Evolutionary conservation across 2,797 vertebrate genomes (phyloP).

Genomic region (Loriculus beryllinus): DNA sequence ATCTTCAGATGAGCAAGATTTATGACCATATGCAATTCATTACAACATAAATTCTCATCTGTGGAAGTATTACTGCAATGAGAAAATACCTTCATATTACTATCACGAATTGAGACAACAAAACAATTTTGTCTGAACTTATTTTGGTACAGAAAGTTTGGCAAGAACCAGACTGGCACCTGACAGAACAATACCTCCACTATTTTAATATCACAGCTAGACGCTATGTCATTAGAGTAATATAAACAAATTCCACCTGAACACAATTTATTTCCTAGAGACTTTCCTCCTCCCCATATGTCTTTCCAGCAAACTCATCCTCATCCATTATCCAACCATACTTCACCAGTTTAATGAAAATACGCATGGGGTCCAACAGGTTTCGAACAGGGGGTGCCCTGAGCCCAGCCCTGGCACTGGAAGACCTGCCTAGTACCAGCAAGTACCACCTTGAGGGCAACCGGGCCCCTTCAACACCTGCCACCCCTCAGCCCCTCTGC

Average conservation of each 20-base stretch:
- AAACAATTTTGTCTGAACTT: background rate
- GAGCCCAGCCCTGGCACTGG: rapidly evolving
- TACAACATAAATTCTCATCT: background rate
- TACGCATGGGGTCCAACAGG: rapidly evolving
- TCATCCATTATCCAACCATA: background rate
- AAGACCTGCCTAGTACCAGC: background rate
- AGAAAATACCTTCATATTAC: background rate
- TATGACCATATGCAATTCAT: background rate
- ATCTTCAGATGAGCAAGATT: background rate
- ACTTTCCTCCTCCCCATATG: rapidly evolving
- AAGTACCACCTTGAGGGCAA: background rate
- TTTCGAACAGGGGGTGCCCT: background rate
- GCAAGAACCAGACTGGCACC: background rate
- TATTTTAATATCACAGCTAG: background rate
- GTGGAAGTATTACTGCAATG: background rate
- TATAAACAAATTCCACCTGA: background rate
- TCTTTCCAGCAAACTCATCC: background rate
- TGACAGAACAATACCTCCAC: background rate
- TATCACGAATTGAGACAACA: background rate
- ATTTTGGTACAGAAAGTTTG: background rate
- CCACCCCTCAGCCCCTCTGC: background rate
- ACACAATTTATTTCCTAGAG: background rate
- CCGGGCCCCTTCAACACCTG: too few relatives aligned
- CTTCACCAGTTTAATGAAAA: background rate
- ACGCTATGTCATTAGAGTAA: background rate